Evolutionary conservation across 2,888 invertebrate species (phyloP).

Genomic region (Pemphredon lugubris): DNA sequence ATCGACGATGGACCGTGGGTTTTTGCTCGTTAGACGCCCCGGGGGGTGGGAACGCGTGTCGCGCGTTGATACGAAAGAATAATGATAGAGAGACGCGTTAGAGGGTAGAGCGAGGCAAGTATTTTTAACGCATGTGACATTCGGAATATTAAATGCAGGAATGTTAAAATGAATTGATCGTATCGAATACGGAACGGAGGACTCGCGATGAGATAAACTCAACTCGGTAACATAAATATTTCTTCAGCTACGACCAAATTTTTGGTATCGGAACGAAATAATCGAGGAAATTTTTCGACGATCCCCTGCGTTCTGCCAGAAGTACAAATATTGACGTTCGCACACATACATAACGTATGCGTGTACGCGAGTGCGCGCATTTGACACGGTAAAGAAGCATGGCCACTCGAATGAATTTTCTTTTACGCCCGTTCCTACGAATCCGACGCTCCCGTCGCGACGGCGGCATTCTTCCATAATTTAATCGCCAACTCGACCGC

Average conservation of each 20-base stretch:
- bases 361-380: not conserved
- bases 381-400: not conserved
- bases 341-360: not conserved
- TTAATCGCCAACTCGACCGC: conserved; percentile 41
- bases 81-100: not conserved
- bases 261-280: too few relatives aligned
- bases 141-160: too few relatives aligned
- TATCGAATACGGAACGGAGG: too few relatives aligned
- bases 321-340: conserved; percentile 1
- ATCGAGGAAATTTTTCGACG: too few relatives aligned
- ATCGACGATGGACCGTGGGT: too few relatives aligned
- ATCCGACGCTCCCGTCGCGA: conserved; percentile 11
- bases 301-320: not conserved
- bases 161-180: too few relatives aligned
- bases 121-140: too few relatives aligned
- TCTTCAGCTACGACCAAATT: too few relatives aligned
- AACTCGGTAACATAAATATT: too few relatives aligned
- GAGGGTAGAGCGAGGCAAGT: not conserved
- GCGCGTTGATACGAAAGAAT: not conserved
- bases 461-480: conserved; percentile 25
- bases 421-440: conserved; percentile 19
- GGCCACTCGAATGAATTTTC: conserved; percentile 21
- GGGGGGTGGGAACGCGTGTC: too few relatives aligned
- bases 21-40: too few relatives aligned
- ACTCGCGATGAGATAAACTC: too few relatives aligned